These are phyloP conservation scores for Hirtodrosophila confusa DNA, from an alignment of 2,888 invertebrate genomes.

Conservation along the genomic window DNA sequence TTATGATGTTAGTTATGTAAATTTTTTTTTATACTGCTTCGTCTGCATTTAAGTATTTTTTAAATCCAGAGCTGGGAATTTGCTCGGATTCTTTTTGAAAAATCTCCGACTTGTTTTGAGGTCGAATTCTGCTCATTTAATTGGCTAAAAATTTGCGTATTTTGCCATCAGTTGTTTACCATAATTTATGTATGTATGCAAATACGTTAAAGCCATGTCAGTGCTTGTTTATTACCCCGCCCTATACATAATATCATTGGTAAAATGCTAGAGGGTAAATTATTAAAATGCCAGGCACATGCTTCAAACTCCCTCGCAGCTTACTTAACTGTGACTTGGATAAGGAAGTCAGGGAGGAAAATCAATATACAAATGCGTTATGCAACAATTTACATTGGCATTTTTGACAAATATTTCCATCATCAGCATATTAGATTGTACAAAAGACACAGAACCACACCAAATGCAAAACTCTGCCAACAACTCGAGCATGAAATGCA, in stretches of 20 bases:
- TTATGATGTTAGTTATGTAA: conserved; percentile 58
- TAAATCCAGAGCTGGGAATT: conserved; percentile 26
- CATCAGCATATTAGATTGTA: conserved; percentile 37
- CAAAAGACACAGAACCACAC: background rate
- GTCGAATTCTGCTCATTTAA: conserved; percentile 33
- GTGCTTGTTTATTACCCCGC: conserved; percentile 30
- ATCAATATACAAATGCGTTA: conserved; percentile 43
- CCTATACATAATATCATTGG: conserved; percentile 2
- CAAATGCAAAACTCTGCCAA: conserved; percentile 2
- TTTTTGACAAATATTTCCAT: conserved; percentile 32
- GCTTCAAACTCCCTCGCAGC: conserved; percentile 17
- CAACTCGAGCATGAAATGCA: conserved; percentile 47
- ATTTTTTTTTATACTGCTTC: conserved; percentile 15
- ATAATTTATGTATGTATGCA: conserved; percentile 50
- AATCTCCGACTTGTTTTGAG: background rate
- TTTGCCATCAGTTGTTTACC: conserved; percentile 28
- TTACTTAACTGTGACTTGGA: conserved; percentile 36
- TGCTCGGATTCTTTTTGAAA: background rate
- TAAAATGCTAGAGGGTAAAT: conserved; percentile 21
- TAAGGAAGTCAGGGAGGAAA: conserved; percentile 2
- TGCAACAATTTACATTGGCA: conserved; percentile 34
- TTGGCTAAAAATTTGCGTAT: conserved; percentile 36
- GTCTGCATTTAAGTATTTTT: conserved; percentile 11
- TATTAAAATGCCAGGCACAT: conserved; percentile 51
- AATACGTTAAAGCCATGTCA: conserved; percentile 39